Evolutionary conservation across 2,888 invertebrate genomes (phyloP), one percentile per base, ranked within the genome.

Genomic region (Tenthredo notha): DNA sequence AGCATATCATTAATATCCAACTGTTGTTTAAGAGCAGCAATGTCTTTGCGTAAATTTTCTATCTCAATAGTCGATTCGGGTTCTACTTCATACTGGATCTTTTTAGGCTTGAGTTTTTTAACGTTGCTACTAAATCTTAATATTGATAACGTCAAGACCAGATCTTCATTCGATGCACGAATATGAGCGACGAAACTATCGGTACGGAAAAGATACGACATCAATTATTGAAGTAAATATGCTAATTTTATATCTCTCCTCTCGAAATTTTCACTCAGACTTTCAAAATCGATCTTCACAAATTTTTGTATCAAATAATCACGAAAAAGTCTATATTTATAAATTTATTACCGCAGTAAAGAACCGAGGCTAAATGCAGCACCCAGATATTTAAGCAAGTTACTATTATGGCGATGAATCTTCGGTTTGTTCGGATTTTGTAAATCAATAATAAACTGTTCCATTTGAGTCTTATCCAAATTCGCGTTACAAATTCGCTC

Each of bases 161-260:
- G 88, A 88, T 94, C 92, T 75, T 93, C 91, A 85, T 86, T 89
- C 5, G 88, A 87, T 1, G 91, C 90, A 85, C 92, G 91, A 40
- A 94, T 88, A 86, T 94, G 94, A 37, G 93, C 94, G 85, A 94
- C 92, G 86, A 93, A 93, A 84, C 94, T 94, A 84, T 61, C 10
- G 61, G 25, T 2, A 61, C 12, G 25, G 9, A 4, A 61, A 25
- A 61, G 25, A 25, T 12, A 61, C 25, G 21, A 0, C 25, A 10
- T 25, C 25, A 25, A 25, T 61, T 25, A 61, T 25, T 61, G 61
- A 61, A 10, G 25, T 25, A 21, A 2, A 58, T 2, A 25, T 61
- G 25, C 12, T 61, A 25, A 25, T 10, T 61, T 61, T 12, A 61
- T 12, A 61, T 2, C 25, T 61, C 3, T 58, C 7, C n/a, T 25